Percentiles rank a stretch among this genome's conserved stretches.
Evolutionary conservation across 1,140 invertebrate species (phyloP).

Genomic region (Listronotus bonariensis): DNA sequence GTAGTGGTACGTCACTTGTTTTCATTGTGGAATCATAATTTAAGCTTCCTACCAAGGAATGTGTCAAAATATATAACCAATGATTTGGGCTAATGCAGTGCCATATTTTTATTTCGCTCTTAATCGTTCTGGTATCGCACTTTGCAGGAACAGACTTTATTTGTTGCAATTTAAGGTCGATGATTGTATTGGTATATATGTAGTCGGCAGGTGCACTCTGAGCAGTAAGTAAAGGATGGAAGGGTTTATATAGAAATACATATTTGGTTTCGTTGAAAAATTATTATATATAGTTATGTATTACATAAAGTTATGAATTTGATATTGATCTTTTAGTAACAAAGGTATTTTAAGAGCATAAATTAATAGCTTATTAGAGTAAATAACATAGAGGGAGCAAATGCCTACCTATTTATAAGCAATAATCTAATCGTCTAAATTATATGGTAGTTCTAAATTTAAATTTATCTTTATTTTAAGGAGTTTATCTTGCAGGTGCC

Average conservation of each 20-base stretch:
- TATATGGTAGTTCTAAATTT: too few species aligned
- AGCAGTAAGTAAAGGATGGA: not conserved
- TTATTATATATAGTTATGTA: not conserved
- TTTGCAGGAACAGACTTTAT: too few species aligned
- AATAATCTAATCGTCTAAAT: too few species aligned
- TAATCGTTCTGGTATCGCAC: too few species aligned
- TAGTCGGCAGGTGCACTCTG: too few species aligned
- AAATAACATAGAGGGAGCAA: constrained; percentile 4
- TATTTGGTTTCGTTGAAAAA: not conserved
- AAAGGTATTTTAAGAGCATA: constrained; percentile 15
- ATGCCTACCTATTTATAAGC: constrained; percentile 18
- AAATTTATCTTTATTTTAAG: too few species aligned
- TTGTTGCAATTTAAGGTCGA: too few species aligned
- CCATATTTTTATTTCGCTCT: constrained; percentile 3
- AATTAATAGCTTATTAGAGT: constrained; percentile 3
- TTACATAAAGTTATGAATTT: constrained; percentile 22
- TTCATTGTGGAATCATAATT: too few species aligned
- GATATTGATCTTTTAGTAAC: not conserved
- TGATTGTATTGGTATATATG: not conserved
- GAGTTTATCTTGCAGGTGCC: too few species aligned
- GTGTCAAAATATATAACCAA: not conserved
- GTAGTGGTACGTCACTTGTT: not conserved
- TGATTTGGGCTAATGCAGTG: not conserved
- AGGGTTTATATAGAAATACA: too few species aligned
- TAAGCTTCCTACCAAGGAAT: not conserved